Evolutionary conservation across 2,797 vertebrate species (phyloP).

Genomic region (Gallirallus australis): DNA sequence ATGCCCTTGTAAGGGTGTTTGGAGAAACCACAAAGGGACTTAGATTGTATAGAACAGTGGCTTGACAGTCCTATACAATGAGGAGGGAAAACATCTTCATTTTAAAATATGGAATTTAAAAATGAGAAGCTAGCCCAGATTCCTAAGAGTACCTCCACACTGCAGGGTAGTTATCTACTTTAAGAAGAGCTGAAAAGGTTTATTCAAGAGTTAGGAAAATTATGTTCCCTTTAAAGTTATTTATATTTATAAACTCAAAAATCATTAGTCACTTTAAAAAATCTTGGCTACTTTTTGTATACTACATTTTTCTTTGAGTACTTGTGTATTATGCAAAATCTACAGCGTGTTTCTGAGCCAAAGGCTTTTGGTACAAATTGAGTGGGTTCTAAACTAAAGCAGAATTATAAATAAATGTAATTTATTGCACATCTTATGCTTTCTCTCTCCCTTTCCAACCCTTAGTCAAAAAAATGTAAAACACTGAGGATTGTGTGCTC

Average conservation of each 20-base stretch:
- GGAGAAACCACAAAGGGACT: not conserved
- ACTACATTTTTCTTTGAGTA: slow-evolving; percentile 1
- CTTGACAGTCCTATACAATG: not conserved
- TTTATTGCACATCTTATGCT: not conserved
- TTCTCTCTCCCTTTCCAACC: not conserved
- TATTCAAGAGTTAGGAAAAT: not conserved
- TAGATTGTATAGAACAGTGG: not conserved
- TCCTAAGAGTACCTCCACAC: not conserved
- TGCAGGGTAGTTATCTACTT: not conserved
- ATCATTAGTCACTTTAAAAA: slow-evolving; percentile 46
- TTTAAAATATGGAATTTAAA: not conserved
- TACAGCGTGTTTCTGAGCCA: not conserved
- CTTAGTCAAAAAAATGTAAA: not conserved
- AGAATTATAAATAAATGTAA: slow-evolving; percentile 18
- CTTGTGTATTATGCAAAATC: not conserved
- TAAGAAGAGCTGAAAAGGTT: not conserved
- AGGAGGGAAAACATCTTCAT: not conserved
- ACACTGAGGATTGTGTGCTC: not conserved
- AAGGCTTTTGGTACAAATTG: slow-evolving; percentile 12
- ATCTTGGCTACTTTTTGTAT: slow-evolving; percentile 3
- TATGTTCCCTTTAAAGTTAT: not conserved
- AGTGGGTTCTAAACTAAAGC: not conserved
- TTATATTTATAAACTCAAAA: slow-evolving; percentile 37
- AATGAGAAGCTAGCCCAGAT: not conserved
- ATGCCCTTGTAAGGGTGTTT: not conserved